phyloP scores from a whole-genome alignment of 2,888 invertebrate genomes.

The Macrophya alboannulata region DNA sequence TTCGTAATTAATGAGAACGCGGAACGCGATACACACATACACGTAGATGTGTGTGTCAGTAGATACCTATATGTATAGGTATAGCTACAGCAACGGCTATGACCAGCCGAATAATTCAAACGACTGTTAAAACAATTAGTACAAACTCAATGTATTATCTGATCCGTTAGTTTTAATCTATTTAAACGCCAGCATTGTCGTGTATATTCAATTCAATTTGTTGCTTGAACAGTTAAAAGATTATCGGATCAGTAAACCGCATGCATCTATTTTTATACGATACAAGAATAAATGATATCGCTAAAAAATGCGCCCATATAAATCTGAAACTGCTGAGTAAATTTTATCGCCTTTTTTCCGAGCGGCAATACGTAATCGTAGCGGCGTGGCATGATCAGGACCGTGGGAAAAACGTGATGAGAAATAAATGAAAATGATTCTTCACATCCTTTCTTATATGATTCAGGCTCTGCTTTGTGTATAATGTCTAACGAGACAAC shows the following conservation, averaged over 20 bases:
- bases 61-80: background rate
- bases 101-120: background rate
- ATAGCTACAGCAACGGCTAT: background rate
- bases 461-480: too few species aligned
- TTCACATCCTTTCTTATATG: too few species aligned
- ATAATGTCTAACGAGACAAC: background rate
- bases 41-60: background rate
- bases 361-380: background rate
- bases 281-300: too few species aligned
- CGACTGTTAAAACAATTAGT: slow-evolving; percentile 15
- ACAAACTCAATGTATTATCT: background rate
- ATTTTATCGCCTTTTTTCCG: too few species aligned
- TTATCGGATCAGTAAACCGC: background rate
- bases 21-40: slow-evolving; percentile 4
- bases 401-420: too few species aligned
- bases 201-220: background rate
- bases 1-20: slow-evolving; percentile 28
- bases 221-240: background rate
- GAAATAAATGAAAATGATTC: too few species aligned
- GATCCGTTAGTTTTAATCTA: background rate
- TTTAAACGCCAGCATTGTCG: background rate
- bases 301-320: too few species aligned
- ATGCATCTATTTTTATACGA: too few species aligned
- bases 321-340: too few species aligned
- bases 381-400: too few species aligned